Evolutionary conservation across 2,888 invertebrate genomes (phyloP).

Genomic region (Yponomeuta cagnagella): DNA sequence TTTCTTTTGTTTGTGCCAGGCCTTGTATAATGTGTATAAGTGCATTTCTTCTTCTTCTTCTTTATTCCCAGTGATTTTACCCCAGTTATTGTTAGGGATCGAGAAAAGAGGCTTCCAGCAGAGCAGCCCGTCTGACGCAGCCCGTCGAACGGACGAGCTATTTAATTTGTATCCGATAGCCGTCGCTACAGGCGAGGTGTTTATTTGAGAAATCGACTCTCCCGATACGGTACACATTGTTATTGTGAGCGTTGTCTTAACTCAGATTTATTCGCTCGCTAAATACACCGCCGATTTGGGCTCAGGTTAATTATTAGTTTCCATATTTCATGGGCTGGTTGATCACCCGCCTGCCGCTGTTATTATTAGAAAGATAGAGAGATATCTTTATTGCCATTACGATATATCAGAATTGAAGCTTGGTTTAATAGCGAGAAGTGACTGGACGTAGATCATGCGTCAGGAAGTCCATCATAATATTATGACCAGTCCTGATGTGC

Average conservation of each 20-base stretch:
- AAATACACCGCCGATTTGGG: neutral
- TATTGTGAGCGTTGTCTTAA: constrained; percentile 55
- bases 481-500: too few relatives aligned
- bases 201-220: constrained; percentile 63
- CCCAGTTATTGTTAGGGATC: neutral
- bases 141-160: constrained; percentile 24
- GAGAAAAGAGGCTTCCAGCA: neutral
- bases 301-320: neutral
- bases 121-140: constrained; percentile 12
- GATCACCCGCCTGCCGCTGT: neutral
- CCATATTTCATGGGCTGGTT: neutral
- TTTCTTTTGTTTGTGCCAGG: too few relatives aligned
- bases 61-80: too few relatives aligned
- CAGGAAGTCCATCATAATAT: too few relatives aligned
- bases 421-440: too few relatives aligned
- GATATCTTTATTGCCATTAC: too few relatives aligned
- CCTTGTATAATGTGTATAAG: too few relatives aligned
- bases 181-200: constrained; percentile 52
- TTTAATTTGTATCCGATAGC: constrained; percentile 42
- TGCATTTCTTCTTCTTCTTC: too few relatives aligned
- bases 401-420: too few relatives aligned
- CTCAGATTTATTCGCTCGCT: constrained; percentile 27
- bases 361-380: too few relatives aligned
- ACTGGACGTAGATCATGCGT: too few relatives aligned
- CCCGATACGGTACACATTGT: constrained; percentile 61